These are phyloP conservation scores for Frieseomelitta varia DNA, from an alignment of 1,140 invertebrate species.

Conservation along the genomic window DNA sequence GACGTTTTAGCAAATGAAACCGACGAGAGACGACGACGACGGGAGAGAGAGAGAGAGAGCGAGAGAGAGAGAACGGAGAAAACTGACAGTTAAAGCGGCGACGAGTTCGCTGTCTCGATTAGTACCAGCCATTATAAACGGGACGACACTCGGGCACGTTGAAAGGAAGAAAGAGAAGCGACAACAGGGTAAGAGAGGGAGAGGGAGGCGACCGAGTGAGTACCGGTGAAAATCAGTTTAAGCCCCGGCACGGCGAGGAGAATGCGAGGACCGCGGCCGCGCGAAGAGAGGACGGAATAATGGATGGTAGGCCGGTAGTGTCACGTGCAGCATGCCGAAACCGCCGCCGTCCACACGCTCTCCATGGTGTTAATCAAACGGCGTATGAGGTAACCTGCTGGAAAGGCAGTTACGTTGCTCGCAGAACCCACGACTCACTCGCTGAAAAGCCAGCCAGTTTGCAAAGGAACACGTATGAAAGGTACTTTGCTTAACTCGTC, in stretches of 20 bases:
- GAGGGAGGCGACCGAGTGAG: not conserved
- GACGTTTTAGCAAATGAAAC: conserved; percentile 41
- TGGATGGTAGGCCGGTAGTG: conserved; percentile 75
- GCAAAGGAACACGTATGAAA: conserved; percentile 17
- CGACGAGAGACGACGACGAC: not conserved
- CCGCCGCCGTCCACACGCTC: conserved; percentile 72
- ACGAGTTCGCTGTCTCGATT: conserved; percentile 46
- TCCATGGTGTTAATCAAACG: conserved; percentile 78
- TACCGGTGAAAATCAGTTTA: conserved; percentile 53
- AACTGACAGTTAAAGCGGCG: conserved; percentile 39
- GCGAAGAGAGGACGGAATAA: conserved; percentile 68
- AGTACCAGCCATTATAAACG: conserved; percentile 39
- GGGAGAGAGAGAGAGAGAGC: too few relatives aligned
- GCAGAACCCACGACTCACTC: not conserved
- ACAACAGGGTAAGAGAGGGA: too few relatives aligned
- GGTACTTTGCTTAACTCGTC: conserved; percentile 19
- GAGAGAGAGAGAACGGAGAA: not conserved
- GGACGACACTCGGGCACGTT: not conserved
- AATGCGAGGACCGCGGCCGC: conserved; percentile 9
- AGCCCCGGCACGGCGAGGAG: conserved; percentile 42
- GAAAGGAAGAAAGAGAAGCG: conserved; percentile 41
- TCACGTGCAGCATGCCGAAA: conserved; percentile 74
- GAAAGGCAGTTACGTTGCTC: conserved; percentile 44
- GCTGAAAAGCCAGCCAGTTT: not conserved
- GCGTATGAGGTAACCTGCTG: conserved; percentile 45